Evolutionary conservation across 2,888 invertebrate genomes (phyloP), one percentile per base, ranked within the genome.

Genomic region (Eilema caniola): DNA sequence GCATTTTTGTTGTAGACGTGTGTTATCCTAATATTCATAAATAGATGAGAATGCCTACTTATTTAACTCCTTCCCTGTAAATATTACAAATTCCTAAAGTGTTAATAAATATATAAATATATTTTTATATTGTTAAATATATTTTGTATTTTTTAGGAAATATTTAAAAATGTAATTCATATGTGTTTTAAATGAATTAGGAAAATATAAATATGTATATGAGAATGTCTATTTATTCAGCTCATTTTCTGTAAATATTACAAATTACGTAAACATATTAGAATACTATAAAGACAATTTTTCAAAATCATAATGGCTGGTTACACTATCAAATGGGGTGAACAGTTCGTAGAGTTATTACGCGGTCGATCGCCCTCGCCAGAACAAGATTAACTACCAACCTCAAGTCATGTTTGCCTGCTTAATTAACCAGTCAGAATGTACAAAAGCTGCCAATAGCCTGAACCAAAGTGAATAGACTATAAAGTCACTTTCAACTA

Each of bases 401-500:
- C 80, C 80, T 72, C 75, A 56, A 76, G 69, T 72, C 70, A 77
- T 77, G 75, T 81, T 78, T 76, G 75, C 69, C 31, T 72, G 74
- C 69, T 75, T 73, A 76, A 76, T 79, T 74, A 74, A 74, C 74
- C 67, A 73, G 73, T 82, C 80, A 80, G 70, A 74, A 70, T 71
- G 67, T 74, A 78, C 67, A 84, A 80, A 84, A 81, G 72, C 83
- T 82, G 83, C 83, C 83, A 85, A 89, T 81, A 78, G 25, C 70
- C 74, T 77, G 82, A 82, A 75, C 85, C 74, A 83, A 86, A 86
- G 86, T 85, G 85, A 90, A 90, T 89, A 85, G 88, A 83, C 90
- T 86, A 89, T 89, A 86, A 88, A 92, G 89, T 91, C 93, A 90
- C 88, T 90, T 90, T 86, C 93, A 92, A 89, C 83, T 86, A 84